Evolutionary conservation across 2,113 vertebrate species (phyloP), one percentile per base, ranked within the genome.

Genomic region (Nanorana parkeri): DNA sequence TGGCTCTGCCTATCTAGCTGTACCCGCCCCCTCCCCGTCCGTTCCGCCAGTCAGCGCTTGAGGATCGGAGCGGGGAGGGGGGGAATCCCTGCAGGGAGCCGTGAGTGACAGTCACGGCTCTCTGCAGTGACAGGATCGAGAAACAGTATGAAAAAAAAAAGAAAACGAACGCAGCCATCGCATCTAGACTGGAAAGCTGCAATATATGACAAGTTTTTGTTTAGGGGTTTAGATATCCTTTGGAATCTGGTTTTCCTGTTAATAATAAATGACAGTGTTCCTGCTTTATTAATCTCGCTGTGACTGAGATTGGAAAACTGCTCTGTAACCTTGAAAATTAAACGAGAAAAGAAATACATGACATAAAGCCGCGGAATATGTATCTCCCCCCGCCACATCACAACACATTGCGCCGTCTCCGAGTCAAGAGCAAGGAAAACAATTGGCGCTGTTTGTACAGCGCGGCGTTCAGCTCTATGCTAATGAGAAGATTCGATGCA

Each of bases 401-500:
- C 41, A 21, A 20, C 17, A 55, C 17, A 20, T 58, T 56, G 23
- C 11, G 16, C 11, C 20, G 47, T 58, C 58, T 36, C 74, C 29
- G 65, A 5, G 1, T 63, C 28, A 0, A 0, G 76, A 68, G 47
- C 55, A 55, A 71, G 55, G 67, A 0, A 47, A 23, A 61, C 67
- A 77, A n/a, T 19, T 20, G 60, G 17, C 3, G 58, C 41, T 54
- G 58, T 11, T 41, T 29, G 20, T 21, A 28, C 23, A 5, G 4
- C 20, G 10, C 21, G n/a, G 2, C 20, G 24, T 17, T 41, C 32
- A 32, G 36, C 65, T 60, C 60, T 51, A 51, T 52, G 29, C 81
- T 91, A 91, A 92, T 90, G 83, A 55, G 61, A 19, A 84, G 76
- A 87, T 81, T 85, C 80, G 86, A 90, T 91, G 88, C 88, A 87